Percentiles rank a stretch among this genome's conserved stretches.
Evolutionary conservation across 2,797 vertebrate species (phyloP).

Genomic region (Dicrostonyx torquatus): DNA sequence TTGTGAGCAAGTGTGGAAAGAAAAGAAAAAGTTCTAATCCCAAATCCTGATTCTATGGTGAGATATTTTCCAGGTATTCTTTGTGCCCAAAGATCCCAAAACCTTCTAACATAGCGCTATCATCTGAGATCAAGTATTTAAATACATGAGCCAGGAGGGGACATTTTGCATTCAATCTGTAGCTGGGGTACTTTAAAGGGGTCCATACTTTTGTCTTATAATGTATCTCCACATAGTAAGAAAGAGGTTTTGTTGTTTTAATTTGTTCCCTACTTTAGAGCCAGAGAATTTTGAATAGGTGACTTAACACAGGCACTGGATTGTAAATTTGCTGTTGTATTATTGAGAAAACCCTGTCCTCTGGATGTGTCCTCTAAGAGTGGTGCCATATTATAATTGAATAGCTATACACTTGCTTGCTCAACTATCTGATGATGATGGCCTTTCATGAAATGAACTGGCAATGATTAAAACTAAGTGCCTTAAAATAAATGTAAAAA

Average conservation of each 20-base stretch:
- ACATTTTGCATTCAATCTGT: neutral
- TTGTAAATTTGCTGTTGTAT: neutral
- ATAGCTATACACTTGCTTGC: neutral
- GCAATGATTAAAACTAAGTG: neutral
- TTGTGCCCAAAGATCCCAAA: neutral
- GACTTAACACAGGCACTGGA: neutral
- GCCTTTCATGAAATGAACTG: neutral
- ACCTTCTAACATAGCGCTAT: neutral
- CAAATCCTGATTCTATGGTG: neutral
- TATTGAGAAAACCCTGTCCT: neutral
- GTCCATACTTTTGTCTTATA: neutral
- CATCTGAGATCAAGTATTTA: neutral
- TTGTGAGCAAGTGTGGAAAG: neutral
- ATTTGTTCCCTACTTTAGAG: neutral
- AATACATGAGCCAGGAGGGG: neutral
- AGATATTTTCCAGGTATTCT: neutral
- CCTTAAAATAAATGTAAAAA: constrained; percentile 38
- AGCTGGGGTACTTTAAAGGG: neutral
- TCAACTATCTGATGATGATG: constrained; percentile 6
- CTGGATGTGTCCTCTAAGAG: neutral
- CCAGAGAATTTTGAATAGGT: neutral
- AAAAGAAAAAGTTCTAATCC: neutral
- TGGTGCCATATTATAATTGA: neutral
- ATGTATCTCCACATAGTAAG: neutral
- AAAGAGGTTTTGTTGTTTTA: neutral